phyloP scores from a whole-genome alignment of 2,113 vertebrate species.

The Suricata suricatta region DNA sequence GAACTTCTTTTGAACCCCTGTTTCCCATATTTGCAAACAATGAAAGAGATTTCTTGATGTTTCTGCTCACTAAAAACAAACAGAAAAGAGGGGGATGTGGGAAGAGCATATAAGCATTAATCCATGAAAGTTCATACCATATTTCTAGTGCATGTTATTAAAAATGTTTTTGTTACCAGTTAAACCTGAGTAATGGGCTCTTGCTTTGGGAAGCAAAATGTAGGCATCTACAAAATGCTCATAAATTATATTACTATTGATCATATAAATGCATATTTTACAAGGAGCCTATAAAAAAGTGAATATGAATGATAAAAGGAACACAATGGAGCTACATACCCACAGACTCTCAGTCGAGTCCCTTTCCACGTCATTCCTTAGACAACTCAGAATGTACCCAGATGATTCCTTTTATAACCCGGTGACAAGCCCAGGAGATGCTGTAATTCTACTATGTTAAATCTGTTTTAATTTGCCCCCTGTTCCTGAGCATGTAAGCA shows the following conservation, averaged over 20 bases:
- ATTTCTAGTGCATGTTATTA: neutral
- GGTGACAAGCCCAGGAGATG: neutral
- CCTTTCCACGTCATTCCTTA: neutral
- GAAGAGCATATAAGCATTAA: neutral
- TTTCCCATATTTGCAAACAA: neutral
- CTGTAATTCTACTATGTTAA: neutral
- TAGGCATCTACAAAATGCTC: neutral
- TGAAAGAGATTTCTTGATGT: neutral
- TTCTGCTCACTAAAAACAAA: neutral
- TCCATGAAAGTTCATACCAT: neutral
- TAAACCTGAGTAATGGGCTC: neutral
- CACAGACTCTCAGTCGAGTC: neutral
- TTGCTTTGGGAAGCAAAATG: neutral
- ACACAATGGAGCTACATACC: neutral
- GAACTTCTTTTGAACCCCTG: neutral
- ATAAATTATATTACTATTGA: neutral
- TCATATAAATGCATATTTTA: neutral
- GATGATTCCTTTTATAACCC: slow-evolving; percentile 43
- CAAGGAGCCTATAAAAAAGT: neutral
- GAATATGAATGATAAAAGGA: slow-evolving; percentile 15
- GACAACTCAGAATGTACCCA: slow-evolving; percentile 43
- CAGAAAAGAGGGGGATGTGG: neutral
- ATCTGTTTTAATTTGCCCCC: slow-evolving; percentile 39
- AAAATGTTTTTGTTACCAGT: neutral
- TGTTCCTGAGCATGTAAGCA: neutral